Evolutionary conservation across 1,140 invertebrate species (phyloP).

Genomic region (Ostrea denselamellosa): DNA sequence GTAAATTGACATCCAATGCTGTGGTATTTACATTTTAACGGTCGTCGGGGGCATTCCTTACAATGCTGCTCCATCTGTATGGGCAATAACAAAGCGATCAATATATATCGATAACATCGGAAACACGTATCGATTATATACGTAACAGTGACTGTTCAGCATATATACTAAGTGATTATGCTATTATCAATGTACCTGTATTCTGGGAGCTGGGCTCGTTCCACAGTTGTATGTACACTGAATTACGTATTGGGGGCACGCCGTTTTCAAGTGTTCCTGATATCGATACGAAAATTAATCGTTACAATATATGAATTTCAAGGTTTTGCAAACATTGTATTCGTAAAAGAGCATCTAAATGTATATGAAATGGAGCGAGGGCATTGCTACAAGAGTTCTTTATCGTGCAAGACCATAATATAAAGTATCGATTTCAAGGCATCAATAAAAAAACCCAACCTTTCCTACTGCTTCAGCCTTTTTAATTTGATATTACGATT

Average conservation of each 20-base stretch:
- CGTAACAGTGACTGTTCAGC: background rate
- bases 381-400: too few species aligned
- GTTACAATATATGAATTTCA: too few species aligned
- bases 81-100: background rate
- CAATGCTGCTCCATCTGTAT: background rate
- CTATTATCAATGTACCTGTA: background rate
- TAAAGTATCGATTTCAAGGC: too few species aligned
- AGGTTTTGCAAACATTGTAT: too few species aligned
- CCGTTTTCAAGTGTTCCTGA: background rate
- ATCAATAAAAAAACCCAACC: too few species aligned
- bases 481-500: too few species aligned
- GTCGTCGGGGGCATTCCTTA: background rate
- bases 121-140: background rate
- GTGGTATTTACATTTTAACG: slow-evolving; percentile 1
- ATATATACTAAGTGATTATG: background rate
- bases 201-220: background rate
- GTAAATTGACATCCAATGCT: slow-evolving; percentile 14
- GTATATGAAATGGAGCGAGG: too few species aligned
- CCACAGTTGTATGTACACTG: background rate
- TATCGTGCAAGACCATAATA: too few species aligned
- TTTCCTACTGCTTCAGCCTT: too few species aligned
- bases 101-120: too few species aligned
- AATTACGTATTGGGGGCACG: background rate
- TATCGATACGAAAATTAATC: background rate
- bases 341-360: too few species aligned